Conservation (phyloP, 1,140 invertebrate species). For the Drosophila saltans region DNA sequence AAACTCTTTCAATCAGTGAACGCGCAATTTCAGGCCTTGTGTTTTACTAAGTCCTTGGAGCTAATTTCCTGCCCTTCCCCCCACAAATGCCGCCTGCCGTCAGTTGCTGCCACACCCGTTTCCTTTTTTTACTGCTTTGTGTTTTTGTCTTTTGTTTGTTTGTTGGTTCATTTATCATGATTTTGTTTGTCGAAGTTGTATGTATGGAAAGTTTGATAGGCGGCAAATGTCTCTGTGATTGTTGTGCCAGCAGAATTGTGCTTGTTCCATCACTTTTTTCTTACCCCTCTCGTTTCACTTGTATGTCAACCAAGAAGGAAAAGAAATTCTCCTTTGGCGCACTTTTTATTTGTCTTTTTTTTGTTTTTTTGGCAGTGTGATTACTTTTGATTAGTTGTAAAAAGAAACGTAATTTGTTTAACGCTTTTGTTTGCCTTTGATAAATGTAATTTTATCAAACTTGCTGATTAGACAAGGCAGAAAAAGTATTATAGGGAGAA, state of each 20-base stretch:
- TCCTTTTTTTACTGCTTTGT: not conserved
- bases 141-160: constrained; percentile 66
- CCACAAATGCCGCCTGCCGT: too few species aligned
- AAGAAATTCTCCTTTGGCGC: constrained; percentile 68
- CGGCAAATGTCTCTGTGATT: constrained; percentile 73
- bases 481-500: not conserved
- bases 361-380: constrained; percentile 64
- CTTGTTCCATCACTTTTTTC: not conserved
- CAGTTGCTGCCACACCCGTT: not conserved
- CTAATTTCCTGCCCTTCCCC: constrained; percentile 68
- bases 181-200: constrained; percentile 77
- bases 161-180: constrained; percentile 80
- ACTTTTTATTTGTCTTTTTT: constrained; percentile 56
- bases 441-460: constrained; percentile 70
- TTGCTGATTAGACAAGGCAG: constrained; percentile 62
- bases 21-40: constrained; percentile 41
- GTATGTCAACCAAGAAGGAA: constrained; percentile 35
- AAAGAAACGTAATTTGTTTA: constrained; percentile 81
- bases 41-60: constrained; percentile 69
- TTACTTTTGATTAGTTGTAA: constrained; percentile 82
- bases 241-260: constrained; percentile 57
- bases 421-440: constrained; percentile 57
- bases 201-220: constrained; percentile 60
- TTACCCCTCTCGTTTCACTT: constrained; percentile 51
- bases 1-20: constrained; percentile 73